Evolutionary conservation across 2,113 vertebrate species (phyloP).

Genomic region (Haemorhous mexicanus): DNA sequence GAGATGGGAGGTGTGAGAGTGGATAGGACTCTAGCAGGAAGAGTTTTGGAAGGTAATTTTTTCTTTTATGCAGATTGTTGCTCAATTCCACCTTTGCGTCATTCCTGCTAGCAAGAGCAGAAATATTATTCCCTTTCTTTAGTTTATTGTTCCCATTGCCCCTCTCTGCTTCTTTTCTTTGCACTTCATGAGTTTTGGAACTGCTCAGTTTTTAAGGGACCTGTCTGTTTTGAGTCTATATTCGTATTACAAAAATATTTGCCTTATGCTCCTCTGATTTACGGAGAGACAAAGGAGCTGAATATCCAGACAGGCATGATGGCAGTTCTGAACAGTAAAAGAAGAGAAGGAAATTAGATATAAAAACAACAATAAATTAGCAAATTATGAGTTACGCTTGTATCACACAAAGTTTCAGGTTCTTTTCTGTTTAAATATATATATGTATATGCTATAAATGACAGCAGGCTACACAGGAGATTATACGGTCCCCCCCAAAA

Average conservation of each 20-base stretch:
- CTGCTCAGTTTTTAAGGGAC: background rate
- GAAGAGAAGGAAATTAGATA: background rate
- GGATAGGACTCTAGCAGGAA: background rate
- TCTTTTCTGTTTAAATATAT: background rate
- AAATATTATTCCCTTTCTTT: background rate
- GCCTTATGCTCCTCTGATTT: background rate
- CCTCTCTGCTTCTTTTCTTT: background rate
- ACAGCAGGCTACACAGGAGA: background rate
- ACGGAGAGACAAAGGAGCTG: background rate
- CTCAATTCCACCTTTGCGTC: background rate
- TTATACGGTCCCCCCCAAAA: background rate
- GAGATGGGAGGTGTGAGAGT: background rate
- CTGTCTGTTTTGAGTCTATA: background rate
- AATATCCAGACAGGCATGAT: background rate
- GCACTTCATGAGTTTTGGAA: background rate
- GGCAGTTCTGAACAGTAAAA: background rate
- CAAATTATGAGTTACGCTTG: fast-evolving
- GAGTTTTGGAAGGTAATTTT: background rate
- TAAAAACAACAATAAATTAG: background rate
- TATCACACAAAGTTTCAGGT: background rate
- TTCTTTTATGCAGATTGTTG: background rate
- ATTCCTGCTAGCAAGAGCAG: background rate
- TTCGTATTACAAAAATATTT: background rate
- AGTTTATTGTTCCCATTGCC: background rate
- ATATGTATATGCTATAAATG: background rate